Conservation (phyloP, 2,797 vertebrate genomes). For the Diplodus sargus region DNA sequence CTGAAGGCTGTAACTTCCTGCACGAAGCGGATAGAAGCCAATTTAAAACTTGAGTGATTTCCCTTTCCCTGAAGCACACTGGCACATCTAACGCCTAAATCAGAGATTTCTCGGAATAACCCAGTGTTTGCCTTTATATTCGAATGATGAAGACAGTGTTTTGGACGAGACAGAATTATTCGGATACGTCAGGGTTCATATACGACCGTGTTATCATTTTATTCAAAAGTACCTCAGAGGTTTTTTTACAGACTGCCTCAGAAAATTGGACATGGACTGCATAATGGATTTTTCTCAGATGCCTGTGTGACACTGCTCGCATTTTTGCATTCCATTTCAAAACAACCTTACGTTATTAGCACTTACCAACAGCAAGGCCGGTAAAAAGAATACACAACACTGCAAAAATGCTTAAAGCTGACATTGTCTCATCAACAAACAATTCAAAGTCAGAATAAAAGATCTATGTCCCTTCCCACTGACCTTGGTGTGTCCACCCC, state of each 20-base stretch:
- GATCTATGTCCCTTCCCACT: slow-evolving; percentile 8
- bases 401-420: neutral
- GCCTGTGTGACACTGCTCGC: neutral
- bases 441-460: slow-evolving; percentile 7
- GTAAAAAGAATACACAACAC: neutral
- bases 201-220: slow-evolving; percentile 13
- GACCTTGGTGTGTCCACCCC: slow-evolving; percentile 99
- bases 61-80: slow-evolving; percentile 50
- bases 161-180: slow-evolving; percentile 52
- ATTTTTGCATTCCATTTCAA: slow-evolving; percentile 7
- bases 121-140: slow-evolving; percentile 41
- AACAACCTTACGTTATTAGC: neutral
- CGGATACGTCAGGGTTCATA: slow-evolving; percentile 10
- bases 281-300: slow-evolving; percentile 20
- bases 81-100: slow-evolving; percentile 45
- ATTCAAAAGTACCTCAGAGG: slow-evolving; percentile 17
- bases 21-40: slow-evolving; percentile 56
- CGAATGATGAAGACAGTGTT: slow-evolving; percentile 42
- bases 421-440: neutral
- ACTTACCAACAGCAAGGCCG: neutral
- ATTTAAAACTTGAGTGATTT: slow-evolving; percentile 71
- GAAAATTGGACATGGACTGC: slow-evolving; percentile 15
- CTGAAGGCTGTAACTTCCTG: slow-evolving; percentile 41
- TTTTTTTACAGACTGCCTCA: slow-evolving; percentile 28
- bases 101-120: slow-evolving; percentile 54